phyloP scores from a whole-genome alignment of 1,140 invertebrate species.

The Neodiprion pinetum region DNA sequence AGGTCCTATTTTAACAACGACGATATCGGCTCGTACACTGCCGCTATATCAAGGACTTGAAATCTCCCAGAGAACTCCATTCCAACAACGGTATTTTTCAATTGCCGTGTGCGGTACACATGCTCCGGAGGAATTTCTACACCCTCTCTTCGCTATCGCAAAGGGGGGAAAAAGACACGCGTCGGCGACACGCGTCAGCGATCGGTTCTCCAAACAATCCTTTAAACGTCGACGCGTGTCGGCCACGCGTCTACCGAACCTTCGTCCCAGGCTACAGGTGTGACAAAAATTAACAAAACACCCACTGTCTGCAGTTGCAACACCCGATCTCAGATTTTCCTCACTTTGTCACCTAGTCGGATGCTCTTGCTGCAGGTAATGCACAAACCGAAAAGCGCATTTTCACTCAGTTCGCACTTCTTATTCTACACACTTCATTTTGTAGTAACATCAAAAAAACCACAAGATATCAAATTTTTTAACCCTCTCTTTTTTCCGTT shows the following conservation, averaged over 20 bases:
- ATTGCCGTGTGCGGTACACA: too few species aligned
- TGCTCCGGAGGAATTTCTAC: too few species aligned
- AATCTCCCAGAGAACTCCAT: too few species aligned
- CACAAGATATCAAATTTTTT: too few species aligned
- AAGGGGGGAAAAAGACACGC: constrained; percentile 32
- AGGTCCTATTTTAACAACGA: too few species aligned
- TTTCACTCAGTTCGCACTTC: constrained; percentile 16
- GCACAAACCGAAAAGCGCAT: constrained; percentile 31
- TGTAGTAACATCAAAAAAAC: too few species aligned
- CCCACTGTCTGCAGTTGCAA: not conserved
- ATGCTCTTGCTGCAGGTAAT: constrained; percentile 18
- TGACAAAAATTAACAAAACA: not conserved
- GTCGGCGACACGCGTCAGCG: constrained; percentile 13
- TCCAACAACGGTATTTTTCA: too few species aligned
- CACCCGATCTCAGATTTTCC: constrained; percentile 10
- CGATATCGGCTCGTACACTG: too few species aligned
- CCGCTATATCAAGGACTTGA: too few species aligned
- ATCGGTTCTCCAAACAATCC: constrained; percentile 37
- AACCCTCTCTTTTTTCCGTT: too few species aligned
- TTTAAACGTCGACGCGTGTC: constrained; percentile 47
- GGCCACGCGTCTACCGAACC: constrained; percentile 29
- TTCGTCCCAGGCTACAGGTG: constrained; percentile 23
- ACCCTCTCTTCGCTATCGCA: constrained; percentile 10
- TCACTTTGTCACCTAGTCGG: not conserved
- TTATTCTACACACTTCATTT: not conserved